These are phyloP conservation scores for Gymnocypris eckloni DNA, from an alignment of 2,797 vertebrate species.

Conservation along the genomic window DNA sequence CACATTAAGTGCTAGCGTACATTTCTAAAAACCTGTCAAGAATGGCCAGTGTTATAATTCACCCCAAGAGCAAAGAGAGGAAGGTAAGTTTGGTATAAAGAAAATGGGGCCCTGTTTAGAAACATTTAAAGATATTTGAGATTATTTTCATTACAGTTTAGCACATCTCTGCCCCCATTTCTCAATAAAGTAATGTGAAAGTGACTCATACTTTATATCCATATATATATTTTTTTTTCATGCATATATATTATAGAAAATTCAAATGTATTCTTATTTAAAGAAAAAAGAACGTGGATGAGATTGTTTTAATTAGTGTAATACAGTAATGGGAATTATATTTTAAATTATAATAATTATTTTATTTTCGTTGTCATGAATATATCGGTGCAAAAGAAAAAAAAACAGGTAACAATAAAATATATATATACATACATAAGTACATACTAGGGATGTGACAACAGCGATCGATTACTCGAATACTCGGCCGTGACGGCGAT, in stretches of 20 bases:
- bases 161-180: background rate
- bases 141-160: background rate
- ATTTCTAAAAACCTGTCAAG: background rate
- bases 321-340: background rate
- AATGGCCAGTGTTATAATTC: background rate
- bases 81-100: constrained; percentile 3
- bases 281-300: background rate
- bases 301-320: background rate
- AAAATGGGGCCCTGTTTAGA: background rate
- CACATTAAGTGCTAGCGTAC: background rate
- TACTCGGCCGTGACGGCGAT: too few relatives aligned
- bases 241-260: background rate
- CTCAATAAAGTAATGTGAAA: background rate
- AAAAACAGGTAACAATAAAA: too few relatives aligned
- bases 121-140: background rate
- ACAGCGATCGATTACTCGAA: too few relatives aligned
- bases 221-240: background rate
- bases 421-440: too few relatives aligned
- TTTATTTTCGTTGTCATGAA: background rate
- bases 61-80: background rate
- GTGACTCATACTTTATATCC: background rate
- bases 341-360: background rate
- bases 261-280: background rate
- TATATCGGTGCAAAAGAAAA: background rate
- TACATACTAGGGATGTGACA: too few relatives aligned